Base-by-base conservation (phyloP, 2,113 vertebrate genomes). In the Lepidothrix coronata region DNA sequence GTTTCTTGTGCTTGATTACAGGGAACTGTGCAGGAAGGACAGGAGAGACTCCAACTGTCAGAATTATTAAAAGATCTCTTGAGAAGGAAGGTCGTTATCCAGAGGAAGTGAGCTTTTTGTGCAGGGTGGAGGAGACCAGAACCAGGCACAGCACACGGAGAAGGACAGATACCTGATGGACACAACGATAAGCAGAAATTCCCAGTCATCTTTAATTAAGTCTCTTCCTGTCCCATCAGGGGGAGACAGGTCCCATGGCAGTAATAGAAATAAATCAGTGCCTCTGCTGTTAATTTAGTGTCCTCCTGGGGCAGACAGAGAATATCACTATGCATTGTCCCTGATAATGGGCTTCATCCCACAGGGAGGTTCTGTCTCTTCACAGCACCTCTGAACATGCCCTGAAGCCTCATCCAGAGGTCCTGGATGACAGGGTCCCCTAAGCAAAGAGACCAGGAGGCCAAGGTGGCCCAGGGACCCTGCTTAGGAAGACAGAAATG, bases 401-500 rank as follows among this genome's bases (percentile, higher is more conserved):
- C 49, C 65, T 86, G 37, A 35, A 46, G 39, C 46, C 55, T 68
- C 3, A 0, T 39, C 74, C 49, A 25, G 61, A 54, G 54, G 44
- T 58, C 14, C 43, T 73, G 71, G 30, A 84, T 30, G 72, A 72
- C 4, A 21, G 39, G 27, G 25, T 49, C 41, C 65, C 31, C 20
- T 3, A 14, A 52, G 44, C 48, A 72, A 48, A 52, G 77, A 49
- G 43, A 48, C 7, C 49, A 59, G 44, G 44, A 70, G 83, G n/a
- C 67, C 0, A 0, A 33, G 35, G 43, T 1, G 0, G 35, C 17
- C 5, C 8, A 3, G 11, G 18, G 44, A 44, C 58, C 31, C 10
- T 57, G 31, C 20, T 13, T 17, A 23, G 58, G 48, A 49, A 57
- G 41, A 25, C 0, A 0, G 54, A 58, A 81, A 5, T 0, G 66